A percentile compares a stretch with the other conserved stretches of the same genome.
phyloP scores from a whole-genome alignment of 30 jellyfish, hydroid and myxozoan genomes.

The Aurelia sp. region DNA sequence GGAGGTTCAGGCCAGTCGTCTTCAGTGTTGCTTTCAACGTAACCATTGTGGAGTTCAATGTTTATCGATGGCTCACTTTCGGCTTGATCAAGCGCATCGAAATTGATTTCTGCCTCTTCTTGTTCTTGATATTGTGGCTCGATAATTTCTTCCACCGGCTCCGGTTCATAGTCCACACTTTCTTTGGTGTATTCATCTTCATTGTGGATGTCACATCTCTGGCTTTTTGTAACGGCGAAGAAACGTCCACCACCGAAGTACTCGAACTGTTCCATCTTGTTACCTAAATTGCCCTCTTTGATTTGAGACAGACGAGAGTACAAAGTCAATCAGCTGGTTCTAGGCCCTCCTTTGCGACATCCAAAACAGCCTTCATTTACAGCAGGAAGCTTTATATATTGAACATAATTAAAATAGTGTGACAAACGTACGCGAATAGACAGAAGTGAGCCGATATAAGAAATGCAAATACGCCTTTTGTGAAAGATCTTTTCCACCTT shows the following conservation, averaged over 20 bases:
- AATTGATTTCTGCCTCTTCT: no score
- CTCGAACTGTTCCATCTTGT: conserved; percentile 38
- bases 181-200: neutral
- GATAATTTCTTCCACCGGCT: no score
- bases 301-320: neutral
- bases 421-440: conserved; percentile 1
- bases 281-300: neutral
- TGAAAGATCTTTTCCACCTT: conserved; percentile 8
- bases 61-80: no score
- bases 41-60: no score
- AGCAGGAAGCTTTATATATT: conserved; percentile 4
- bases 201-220: neutral
- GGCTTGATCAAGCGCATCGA: no score
- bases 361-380: no score
- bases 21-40: no score
- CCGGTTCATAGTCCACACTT: no score
- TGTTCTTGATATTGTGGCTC: no score
- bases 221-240: conserved; percentile 55
- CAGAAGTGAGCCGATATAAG: neutral
- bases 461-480: conserved; percentile 24
- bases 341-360: neutral
- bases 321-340: neutral
- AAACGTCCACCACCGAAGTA: conserved; percentile 56
- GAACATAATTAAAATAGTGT: conserved; percentile 15
- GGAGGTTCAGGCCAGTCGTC: neutral